Conservation (phyloP, 2,113 vertebrate genomes). For the Anarhynchus alexandrinus region DNA sequence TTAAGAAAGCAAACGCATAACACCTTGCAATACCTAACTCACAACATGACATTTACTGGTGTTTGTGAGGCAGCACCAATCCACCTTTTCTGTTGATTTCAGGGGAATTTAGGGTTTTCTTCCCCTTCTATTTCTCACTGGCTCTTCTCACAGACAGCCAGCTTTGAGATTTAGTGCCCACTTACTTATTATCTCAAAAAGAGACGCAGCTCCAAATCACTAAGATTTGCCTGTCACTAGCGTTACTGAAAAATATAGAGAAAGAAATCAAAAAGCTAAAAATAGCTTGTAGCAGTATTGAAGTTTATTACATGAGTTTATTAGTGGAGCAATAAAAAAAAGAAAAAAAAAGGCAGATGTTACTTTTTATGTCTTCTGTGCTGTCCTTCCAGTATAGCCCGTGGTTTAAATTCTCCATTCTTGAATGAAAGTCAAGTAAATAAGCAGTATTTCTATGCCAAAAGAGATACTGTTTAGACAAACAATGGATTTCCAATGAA, state of each 20-base stretch:
- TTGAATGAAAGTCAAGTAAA: background rate
- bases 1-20: background rate
- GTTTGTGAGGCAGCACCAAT: background rate
- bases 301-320: background rate
- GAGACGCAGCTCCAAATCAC: background rate
- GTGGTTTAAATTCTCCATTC: background rate
- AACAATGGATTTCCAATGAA: background rate
- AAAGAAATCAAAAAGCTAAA: background rate
- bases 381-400: background rate
- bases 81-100: background rate
- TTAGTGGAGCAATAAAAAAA: background rate
- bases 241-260: background rate
- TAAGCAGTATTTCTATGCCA: background rate
- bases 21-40: background rate
- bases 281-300: background rate
- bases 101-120: background rate
- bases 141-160: background rate
- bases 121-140: background rate
- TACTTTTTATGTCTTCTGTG: background rate
- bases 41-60: background rate
- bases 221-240: background rate
- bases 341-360: background rate
- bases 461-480: background rate
- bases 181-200: conserved; percentile 7
- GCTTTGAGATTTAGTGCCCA: background rate